These are phyloP conservation scores for Collichthys lucidus DNA, from an alignment of 2,113 vertebrate genomes.

Conservation along the genomic window DNA sequence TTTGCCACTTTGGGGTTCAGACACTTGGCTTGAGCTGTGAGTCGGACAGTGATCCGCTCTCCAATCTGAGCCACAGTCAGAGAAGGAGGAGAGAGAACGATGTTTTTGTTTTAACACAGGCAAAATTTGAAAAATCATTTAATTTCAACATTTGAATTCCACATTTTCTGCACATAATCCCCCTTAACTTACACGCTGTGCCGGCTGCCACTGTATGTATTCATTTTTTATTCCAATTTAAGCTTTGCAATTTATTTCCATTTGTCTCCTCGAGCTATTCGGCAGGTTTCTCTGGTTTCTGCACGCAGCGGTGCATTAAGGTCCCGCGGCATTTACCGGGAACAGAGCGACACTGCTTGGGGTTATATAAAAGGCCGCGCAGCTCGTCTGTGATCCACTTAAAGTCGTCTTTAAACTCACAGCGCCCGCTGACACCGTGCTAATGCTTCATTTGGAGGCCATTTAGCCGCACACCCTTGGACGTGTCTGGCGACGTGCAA, in stretches of 20 bases:
- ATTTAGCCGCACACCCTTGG: conserved; percentile 15
- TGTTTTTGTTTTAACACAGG: background rate
- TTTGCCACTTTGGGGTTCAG: too few species aligned
- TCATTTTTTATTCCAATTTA: background rate
- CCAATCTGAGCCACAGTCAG: too few species aligned
- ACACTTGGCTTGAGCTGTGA: too few species aligned
- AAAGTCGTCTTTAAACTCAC: conserved; percentile 6
- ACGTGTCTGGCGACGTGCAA: background rate
- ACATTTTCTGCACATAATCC: background rate
- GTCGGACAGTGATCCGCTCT: too few species aligned
- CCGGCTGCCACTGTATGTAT: background rate
- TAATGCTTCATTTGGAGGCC: conserved; percentile 13
- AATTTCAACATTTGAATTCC: background rate
- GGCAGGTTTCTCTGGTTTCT: conserved; percentile 10
- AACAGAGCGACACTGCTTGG: background rate
- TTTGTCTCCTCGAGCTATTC: background rate
- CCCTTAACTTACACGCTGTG: too few species aligned
- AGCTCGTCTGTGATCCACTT: conserved; percentile 29
- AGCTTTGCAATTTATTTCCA: background rate
- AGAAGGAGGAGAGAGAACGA: too few species aligned
- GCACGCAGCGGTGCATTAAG: conserved; percentile 5
- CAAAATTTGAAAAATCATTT: background rate
- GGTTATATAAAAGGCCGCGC: conserved; percentile 7
- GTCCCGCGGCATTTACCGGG: background rate
- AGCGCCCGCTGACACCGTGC: conserved; percentile 11